Base-by-base conservation (phyloP, 2,113 vertebrate species). In the Chascanopsetta lugubris region DNA sequence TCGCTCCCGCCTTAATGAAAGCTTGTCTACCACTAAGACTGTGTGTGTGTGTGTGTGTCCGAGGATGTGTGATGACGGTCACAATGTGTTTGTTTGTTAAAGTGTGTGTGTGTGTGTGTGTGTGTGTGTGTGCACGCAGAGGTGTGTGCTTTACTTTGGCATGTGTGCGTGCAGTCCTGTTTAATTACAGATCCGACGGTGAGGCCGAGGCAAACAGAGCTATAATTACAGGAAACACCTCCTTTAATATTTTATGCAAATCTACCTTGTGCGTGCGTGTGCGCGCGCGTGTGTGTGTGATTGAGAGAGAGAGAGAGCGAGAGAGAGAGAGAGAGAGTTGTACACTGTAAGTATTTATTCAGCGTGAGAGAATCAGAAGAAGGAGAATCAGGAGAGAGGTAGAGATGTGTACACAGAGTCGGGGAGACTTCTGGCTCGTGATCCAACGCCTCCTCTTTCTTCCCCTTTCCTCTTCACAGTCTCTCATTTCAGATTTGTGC, bases 161-260 rank as follows among this genome's bases (percentile, higher is more conserved):
- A 34, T 60, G 36, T 83, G 60, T 56, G 55, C 79, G 79, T 77
- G 73, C 77, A 64, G 93, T 94, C 93, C 93, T 77, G 91, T 93
- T 94, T 96, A 95, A 96, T 95, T 95, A 94, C 91, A 93, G 91
- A 92, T 90, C 91, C 91, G 91, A 91, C 86, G 89, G 88, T 89
- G 88, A 94, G 89, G 88, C 91, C 93, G 89, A 90, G 87, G 93
- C 92, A 94, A 94, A 93, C 94, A 92, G 92, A 91, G 90, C 91
- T 93, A 81, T 95, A 95, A 95, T 96, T 96, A 94, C 93, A 94
- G 92, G 93, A 95, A 96, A 92, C 88, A 92, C 87, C 89, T 91
- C 90, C 92, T 94, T 95, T 94, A 94, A 95, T 93, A 94, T 94
- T 93, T 94, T 93, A 97, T 95, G 91, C 91, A 94, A 95, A 94